A percentile compares a stretch with the other conserved stretches of the same genome.
These are phyloP conservation scores for Sturnira hondurensis DNA, from an alignment of 2,113 vertebrate species.

Conservation along the genomic window DNA sequence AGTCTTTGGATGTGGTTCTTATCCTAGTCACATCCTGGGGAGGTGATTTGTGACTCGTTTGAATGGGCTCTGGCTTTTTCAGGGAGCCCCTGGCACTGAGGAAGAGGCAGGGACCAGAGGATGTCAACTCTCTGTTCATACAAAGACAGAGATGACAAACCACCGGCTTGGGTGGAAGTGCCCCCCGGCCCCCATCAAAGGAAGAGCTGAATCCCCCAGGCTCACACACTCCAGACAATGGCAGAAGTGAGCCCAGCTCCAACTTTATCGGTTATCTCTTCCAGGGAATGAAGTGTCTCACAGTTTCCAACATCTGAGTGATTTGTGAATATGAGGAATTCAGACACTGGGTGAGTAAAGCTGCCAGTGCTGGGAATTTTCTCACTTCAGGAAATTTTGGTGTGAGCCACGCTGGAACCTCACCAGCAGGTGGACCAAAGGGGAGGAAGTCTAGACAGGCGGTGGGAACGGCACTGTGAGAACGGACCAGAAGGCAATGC, in stretches of 20 bases:
- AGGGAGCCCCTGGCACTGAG: slow-evolving; percentile 58
- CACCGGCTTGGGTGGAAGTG: slow-evolving; percentile 15
- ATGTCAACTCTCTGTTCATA: slow-evolving; percentile 63
- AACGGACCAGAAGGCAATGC: neutral
- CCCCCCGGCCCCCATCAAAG: neutral
- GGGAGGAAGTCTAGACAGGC: slow-evolving; percentile 39
- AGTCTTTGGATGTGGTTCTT: slow-evolving; percentile 76
- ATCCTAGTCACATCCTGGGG: slow-evolving; percentile 55
- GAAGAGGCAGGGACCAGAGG: slow-evolving; percentile 73
- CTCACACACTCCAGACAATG: neutral
- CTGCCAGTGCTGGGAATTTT: slow-evolving; percentile 65
- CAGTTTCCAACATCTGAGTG: slow-evolving; percentile 52
- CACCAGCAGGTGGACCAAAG: neutral
- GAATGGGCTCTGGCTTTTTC: slow-evolving; percentile 71
- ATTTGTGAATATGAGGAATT: slow-evolving; percentile 46
- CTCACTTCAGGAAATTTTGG: slow-evolving; percentile 68
- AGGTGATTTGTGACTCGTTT: slow-evolving; percentile 55
- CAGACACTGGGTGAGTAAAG: slow-evolving; percentile 54
- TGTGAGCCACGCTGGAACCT: slow-evolving; percentile 58
- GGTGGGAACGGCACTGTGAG: slow-evolving; percentile 1
- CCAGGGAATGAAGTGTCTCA: slow-evolving; percentile 35
- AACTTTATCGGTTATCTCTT: slow-evolving; percentile 12
- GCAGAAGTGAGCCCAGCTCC: neutral
- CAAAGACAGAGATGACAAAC: slow-evolving; percentile 61
- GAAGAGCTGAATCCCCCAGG: neutral